Base-by-base conservation (phyloP, 2,888 invertebrate genomes). In the Hirtodrosophila cameraria region DNA sequence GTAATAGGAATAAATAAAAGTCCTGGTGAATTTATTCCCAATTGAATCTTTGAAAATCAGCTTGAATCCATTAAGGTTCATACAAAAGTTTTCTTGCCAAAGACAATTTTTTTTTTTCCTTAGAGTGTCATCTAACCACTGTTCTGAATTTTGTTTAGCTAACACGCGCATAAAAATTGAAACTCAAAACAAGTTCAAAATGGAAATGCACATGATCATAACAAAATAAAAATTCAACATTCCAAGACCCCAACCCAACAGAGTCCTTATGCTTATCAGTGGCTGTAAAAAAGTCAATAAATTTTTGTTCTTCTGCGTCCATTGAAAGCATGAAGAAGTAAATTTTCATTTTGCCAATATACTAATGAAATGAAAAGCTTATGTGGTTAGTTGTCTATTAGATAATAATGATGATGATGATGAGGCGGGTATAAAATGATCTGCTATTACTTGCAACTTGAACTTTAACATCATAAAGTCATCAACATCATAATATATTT, bases 121-220 rank as follows among this genome's bases (percentile, higher is more conserved):
- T 23, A 7, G 1, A 23, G 23, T 23, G 2, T 2, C 8, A 23
- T 23, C 23, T n/a, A 13, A 12, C 58, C 63, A 71, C 63, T 75
- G 76, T 75, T 11, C 15, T 13, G 6, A n/a, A 30, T 4, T 35
- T 50, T 53, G 15, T 20, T 66, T 67, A 66, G 58, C 64, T 83
- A 80, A 73, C 49, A 58, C 35, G 12, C 11, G 48, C 74, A 66
- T 73, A 54, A 82, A 78, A 70, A 62, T 69, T 43, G 61, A 60
- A 64, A 67, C 86, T 63, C 69, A 72, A 85, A 72, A 65, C 50
- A 73, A 69, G 83, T 72, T 64, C 18, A 48, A 64, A 72, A 64
- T 66, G 73, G 59, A 71, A 63, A 61, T 55, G 57, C 54, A 62
- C 62, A 63, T 53, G 38, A 46, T 36, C 69, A 69, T 77, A 73